These are phyloP conservation scores for Contarinia nasturtii DNA, from an alignment of 1,140 invertebrate species.

Conservation along the genomic window DNA sequence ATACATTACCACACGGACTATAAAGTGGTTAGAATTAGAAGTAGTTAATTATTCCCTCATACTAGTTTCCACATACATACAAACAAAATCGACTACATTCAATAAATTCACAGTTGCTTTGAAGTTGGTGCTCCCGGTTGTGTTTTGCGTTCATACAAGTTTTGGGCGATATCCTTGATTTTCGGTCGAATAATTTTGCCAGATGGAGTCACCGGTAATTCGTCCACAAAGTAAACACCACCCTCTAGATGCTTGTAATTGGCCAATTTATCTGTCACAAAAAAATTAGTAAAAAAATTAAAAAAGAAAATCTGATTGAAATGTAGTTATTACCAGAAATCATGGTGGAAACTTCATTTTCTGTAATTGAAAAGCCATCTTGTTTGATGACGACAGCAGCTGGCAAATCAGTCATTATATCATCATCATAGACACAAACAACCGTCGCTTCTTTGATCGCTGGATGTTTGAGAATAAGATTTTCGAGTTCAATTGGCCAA, in stretches of 20 bases:
- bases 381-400: not conserved
- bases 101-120: too few species aligned
- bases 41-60: too few species aligned
- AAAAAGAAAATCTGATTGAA: too few species aligned
- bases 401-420: slow-evolving; percentile 40
- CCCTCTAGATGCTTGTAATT: slow-evolving; percentile 29
- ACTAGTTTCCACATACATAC: too few species aligned
- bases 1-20: too few species aligned
- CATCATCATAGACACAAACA: slow-evolving; percentile 36
- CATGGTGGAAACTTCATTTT: not conserved
- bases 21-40: too few species aligned
- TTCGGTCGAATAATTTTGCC: slow-evolving; percentile 31
- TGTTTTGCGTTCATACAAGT: too few species aligned
- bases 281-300: too few species aligned
- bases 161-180: too few species aligned
- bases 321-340: not conserved
- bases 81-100: too few species aligned
- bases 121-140: too few species aligned
- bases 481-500: slow-evolving; percentile 3
- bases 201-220: slow-evolving; percentile 36
- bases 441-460: slow-evolving; percentile 43
- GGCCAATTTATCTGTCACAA: slow-evolving; percentile 12
- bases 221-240: slow-evolving; percentile 34
- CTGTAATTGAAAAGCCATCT: not conserved
- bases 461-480: slow-evolving; percentile 35